Conservation (phyloP, 2,797 vertebrate species). For the Pipistrellus pygmaeus region DNA sequence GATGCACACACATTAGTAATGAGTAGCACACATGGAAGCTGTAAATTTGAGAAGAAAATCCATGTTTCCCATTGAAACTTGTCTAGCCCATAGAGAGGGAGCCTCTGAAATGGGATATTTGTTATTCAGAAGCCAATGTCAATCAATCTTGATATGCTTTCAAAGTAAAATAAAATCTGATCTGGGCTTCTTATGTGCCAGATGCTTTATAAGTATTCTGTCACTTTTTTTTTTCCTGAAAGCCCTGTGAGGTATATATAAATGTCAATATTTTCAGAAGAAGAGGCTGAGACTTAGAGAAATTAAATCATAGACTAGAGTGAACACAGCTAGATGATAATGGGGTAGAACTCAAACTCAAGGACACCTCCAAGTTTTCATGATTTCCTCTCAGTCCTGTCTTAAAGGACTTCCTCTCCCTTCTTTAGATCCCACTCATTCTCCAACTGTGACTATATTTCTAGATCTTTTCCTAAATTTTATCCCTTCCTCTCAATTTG, state of each 20-base stretch:
- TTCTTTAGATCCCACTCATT: conserved; percentile 9
- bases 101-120: not conserved
- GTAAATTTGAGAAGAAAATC: conserved; percentile 37
- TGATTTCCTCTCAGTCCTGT: not conserved
- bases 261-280: not conserved
- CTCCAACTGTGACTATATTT: not conserved
- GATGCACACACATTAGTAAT: not conserved
- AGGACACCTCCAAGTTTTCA: not conserved
- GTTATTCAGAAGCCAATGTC: not conserved
- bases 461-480: not conserved
- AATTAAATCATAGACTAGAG: not conserved
- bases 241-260: not conserved
- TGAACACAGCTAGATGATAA: not conserved
- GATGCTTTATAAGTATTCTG: not conserved
- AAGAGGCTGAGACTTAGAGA: not conserved
- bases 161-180: conserved; percentile 58
- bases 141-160: not conserved
- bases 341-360: not conserved
- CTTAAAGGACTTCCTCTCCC: not conserved
- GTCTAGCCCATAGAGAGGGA: not conserved
- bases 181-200: not conserved
- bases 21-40: conserved; percentile 46
- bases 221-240: not conserved
- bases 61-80: conserved; percentile 25
- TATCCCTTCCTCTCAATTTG: not conserved